Percentiles rank a stretch among this genome's conserved stretches.
phyloP scores from a whole-genome alignment of 2,797 vertebrate species.

The Megaceryle alcyon region DNA sequence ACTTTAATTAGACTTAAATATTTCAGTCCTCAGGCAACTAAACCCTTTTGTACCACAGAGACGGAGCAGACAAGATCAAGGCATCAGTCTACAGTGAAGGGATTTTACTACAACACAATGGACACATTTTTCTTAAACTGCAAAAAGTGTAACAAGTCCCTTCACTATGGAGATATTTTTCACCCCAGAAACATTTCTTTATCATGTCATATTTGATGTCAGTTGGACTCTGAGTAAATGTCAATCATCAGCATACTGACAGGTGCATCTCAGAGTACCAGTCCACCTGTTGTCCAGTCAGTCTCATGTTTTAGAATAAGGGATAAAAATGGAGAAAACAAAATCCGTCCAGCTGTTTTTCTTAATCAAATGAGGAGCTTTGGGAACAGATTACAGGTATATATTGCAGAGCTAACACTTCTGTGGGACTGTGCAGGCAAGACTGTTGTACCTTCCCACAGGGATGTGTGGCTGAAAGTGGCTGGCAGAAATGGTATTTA shows the following conservation, averaged over 20 bases:
- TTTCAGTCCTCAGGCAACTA: slow-evolving; percentile 42
- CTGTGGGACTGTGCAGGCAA: background rate
- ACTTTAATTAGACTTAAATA: slow-evolving; percentile 63
- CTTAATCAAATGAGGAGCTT: background rate
- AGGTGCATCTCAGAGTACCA: background rate
- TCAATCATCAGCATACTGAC: background rate
- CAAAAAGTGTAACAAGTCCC: background rate
- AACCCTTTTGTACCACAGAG: slow-evolving; percentile 4
- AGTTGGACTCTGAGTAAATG: background rate
- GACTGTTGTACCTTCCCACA: background rate
- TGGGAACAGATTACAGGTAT: background rate
- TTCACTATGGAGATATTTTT: background rate
- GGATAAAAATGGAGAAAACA: background rate
- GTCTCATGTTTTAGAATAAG: background rate
- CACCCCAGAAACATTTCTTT: background rate
- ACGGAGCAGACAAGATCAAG: slow-evolving; percentile 15
- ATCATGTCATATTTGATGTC: background rate
- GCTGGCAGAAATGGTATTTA: background rate
- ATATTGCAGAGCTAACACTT: background rate
- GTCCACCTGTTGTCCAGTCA: background rate
- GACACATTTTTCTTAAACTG: background rate
- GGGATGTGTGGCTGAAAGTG: background rate
- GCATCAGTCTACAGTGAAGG: background rate
- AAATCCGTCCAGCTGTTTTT: background rate
- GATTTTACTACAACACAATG: background rate